Evolutionary conservation across 92 coral and sea anemone species (phyloP).

Genomic region (Epizoanthus illoricatus): DNA sequence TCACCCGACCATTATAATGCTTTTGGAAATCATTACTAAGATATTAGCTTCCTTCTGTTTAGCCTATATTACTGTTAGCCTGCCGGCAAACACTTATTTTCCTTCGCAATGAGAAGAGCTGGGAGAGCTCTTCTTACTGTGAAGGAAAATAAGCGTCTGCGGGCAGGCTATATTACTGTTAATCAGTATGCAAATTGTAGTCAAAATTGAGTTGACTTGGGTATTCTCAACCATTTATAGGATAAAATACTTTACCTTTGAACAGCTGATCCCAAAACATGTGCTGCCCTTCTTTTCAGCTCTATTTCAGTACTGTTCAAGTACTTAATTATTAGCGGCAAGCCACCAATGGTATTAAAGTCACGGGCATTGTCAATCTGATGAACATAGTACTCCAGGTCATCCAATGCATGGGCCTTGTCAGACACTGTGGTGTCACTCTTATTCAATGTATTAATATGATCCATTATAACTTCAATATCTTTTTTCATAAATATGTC

Average conservation of each 20-base stretch:
- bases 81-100: no score
- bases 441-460: slow-evolving; percentile 63
- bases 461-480: slow-evolving; percentile 75
- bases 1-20: no score
- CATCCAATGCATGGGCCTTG: slow-evolving; percentile 73
- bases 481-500: slow-evolving; percentile 87
- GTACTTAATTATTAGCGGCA: slow-evolving; percentile 65
- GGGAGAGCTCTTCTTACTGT: no score
- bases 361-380: slow-evolving; percentile 97
- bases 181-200: no score
- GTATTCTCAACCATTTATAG: background rate
- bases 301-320: slow-evolving; percentile 77
- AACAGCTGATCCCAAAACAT: slow-evolving; percentile 94
- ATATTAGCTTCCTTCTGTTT: no score
- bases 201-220: no score
- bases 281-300: slow-evolving; percentile 64
- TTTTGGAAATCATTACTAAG: no score
- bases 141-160: no score
- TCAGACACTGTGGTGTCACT: slow-evolving; percentile 60
- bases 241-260: slow-evolving; percentile 66
- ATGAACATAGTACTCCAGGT: slow-evolving; percentile 90
- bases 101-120: no score
- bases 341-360: slow-evolving; percentile 84
- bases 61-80: no score
- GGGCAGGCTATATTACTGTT: no score